Evolutionary conservation across 2,888 invertebrate species (phyloP), one percentile per base, ranked within the genome.

Genomic region (Agrochola lota): DNA sequence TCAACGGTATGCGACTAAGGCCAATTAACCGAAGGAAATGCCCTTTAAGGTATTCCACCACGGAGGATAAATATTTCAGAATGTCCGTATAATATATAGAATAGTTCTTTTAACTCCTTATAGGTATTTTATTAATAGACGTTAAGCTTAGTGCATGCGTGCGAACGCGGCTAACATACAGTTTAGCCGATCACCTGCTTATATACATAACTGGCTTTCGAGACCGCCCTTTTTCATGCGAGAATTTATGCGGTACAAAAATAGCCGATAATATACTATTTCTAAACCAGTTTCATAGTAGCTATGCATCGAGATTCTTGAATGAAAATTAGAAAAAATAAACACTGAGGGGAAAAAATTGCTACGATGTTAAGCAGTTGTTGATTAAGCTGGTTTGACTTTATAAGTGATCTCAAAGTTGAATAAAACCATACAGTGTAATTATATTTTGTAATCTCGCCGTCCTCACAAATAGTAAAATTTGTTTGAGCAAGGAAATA

Each of bases 11-110:
- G 86, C 85, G 81, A 60, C 88, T 88, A 87, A 85, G 85, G 89
- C 91, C 91, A 92, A 93, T 93, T 92, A 93, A 90, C 88, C 87
- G 85, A 88, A 90, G 92, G 90, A 92, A 92, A 91, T 90, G 89
- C 90, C 91, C 88, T 89, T 91, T 85, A 87, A 90, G 90, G 88
- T 89, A 91, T 91, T 91, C 91, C 88, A 92, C 90, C 89, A 91
- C 87, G 87, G 80, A 81, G 85, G 90, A 91, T 91, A 91, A 91
- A 91, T 90, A 91, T 91, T 88, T 89, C 84, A 80, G 83, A 88
- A 86, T 87, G 88, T 86, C 84, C 78, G 84, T 74, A 79, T 83
- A 85, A 84, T 84, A 82, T 80, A 86, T 81, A 81, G 79, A 81
- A 88, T 88, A 87, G 78, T 84, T 90, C 74, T 85, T 88, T 89